Conservation (phyloP, 2,888 invertebrate genomes). For the Dasypogon diadema region DNA sequence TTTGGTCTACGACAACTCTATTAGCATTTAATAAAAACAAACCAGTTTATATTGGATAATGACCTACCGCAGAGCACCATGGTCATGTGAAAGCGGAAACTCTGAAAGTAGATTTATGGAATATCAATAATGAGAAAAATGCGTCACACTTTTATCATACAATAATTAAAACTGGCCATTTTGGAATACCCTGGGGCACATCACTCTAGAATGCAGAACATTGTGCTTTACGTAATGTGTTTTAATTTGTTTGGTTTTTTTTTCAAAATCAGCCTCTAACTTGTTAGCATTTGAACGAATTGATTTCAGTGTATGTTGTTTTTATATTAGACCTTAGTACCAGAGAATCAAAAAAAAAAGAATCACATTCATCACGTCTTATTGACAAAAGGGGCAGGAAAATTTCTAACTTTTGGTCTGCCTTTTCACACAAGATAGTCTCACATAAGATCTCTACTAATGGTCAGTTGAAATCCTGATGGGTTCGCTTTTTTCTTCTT, state of each 20-base stretch:
- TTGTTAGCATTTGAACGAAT: constrained; percentile 6
- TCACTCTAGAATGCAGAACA: not conserved
- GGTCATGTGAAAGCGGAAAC: not conserved
- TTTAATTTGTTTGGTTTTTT: not conserved
- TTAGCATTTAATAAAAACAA: constrained; percentile 35
- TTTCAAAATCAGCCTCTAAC: constrained; percentile 7
- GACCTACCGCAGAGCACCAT: not conserved
- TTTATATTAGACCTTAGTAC: not conserved
- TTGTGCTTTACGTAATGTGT: constrained; percentile 1
- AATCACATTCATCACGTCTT: constrained; percentile 26
- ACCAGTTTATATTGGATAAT: constrained; percentile 20
- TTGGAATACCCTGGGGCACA: constrained; percentile 21
- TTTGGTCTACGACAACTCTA: too few relatives aligned
- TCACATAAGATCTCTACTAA: constrained; percentile 34
- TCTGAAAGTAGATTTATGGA: not conserved
- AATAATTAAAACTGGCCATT: not conserved
- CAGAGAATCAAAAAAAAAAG: not conserved
- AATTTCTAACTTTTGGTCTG: constrained; percentile 10
- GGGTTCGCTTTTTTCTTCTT: not conserved
- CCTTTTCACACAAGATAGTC: constrained; percentile 1
- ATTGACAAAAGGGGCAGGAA: not conserved
- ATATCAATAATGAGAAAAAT: not conserved
- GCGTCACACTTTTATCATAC: not conserved
- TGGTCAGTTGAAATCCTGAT: not conserved
- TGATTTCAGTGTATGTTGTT: not conserved